phyloP scores from a whole-genome alignment of 2,888 invertebrate genomes.

The Drosophila yooni region DNA sequence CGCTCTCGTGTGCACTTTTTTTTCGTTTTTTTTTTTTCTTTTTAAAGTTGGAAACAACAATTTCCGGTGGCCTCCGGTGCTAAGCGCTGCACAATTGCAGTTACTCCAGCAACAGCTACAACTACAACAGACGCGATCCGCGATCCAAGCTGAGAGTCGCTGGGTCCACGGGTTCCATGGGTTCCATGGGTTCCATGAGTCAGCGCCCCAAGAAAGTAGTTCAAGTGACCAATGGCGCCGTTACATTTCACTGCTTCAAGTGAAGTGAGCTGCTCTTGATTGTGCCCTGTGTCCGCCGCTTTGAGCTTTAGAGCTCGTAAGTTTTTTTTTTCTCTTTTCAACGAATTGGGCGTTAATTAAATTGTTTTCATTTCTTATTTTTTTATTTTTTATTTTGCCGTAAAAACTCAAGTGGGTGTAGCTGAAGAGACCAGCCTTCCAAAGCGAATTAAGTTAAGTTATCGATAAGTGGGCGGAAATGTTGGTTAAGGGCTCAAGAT shows the following conservation, averaged over 20 bases:
- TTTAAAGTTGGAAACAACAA: slow-evolving; percentile 56
- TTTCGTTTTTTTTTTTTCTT: slow-evolving; percentile 10
- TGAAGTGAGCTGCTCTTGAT: slow-evolving; percentile 46
- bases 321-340: not conserved
- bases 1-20: slow-evolving; percentile 11
- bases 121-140: not conserved
- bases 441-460: slow-evolving; percentile 11
- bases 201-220: slow-evolving; percentile 68
- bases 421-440: slow-evolving; percentile 14
- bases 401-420: slow-evolving; percentile 50
- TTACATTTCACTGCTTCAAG: slow-evolving; percentile 73
- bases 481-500: slow-evolving; percentile 37
- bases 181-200: slow-evolving; percentile 46
- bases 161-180: slow-evolving; percentile 9
- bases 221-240: slow-evolving; percentile 78
- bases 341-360: slow-evolving; percentile 72
- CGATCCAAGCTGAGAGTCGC: slow-evolving; percentile 1
- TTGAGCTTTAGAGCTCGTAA: not conserved
- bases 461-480: slow-evolving; percentile 49
- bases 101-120: slow-evolving; percentile 22
- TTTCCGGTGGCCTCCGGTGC: slow-evolving; percentile 65
- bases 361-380: slow-evolving; percentile 65
- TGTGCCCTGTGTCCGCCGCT: slow-evolving; percentile 1
- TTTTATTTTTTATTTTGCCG: slow-evolving; percentile 38
- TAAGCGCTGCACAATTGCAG: slow-evolving; percentile 62